Base-by-base conservation (phyloP, 2,888 invertebrate species). In the Escarpia spicata region DNA sequence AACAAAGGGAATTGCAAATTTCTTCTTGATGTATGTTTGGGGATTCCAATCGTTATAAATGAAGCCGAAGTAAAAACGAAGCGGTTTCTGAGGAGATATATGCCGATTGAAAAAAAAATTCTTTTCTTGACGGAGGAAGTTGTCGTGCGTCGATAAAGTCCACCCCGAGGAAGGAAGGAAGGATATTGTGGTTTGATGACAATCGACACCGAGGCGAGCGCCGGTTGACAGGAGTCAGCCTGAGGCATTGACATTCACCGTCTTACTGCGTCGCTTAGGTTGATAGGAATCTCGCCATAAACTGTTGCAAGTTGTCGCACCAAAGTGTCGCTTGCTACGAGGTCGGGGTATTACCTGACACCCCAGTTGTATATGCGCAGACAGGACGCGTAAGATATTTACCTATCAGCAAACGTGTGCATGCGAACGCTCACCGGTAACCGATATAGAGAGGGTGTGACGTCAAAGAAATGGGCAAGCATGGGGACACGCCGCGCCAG, bases 151-250 rank as follows among this genome's bases (percentile, higher is more conserved):
- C 60, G 60, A 60, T 60, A 60, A 60, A 75, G 26, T 26, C 26
- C 19, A 26, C 75, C 26, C 19, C 4, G n/a, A 6, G 75, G n/a
- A 75, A 75, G 75, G n/a, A 75, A 75, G 75, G 75, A 75, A 75
- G 75, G 75, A 75, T 75, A 26, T 75, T 75, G 75, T 26, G 75
- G 75, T 75, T 75, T 75, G 75, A 75, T 75, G n/a, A 75, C 75
- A 75, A 75, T 75, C 75, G 26, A 0, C n/a, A 26, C 19, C n/a
- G 75, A 75, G 75, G 26, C 75, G 75, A 75, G 2, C 19, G 75
- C 75, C 75, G n/a, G 75, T 26, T 75, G 75, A 75, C n/a, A n/a
- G 75, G 75, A 75, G 26, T 6, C 26, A 26, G n/a, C 26, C 75
- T 6, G 75, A 26, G 75, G 75, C 75, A 75, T 75, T 75, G 19